Evolutionary conservation across 2,888 invertebrate species (phyloP).

Genomic region (Hymenopus coronatus): DNA sequence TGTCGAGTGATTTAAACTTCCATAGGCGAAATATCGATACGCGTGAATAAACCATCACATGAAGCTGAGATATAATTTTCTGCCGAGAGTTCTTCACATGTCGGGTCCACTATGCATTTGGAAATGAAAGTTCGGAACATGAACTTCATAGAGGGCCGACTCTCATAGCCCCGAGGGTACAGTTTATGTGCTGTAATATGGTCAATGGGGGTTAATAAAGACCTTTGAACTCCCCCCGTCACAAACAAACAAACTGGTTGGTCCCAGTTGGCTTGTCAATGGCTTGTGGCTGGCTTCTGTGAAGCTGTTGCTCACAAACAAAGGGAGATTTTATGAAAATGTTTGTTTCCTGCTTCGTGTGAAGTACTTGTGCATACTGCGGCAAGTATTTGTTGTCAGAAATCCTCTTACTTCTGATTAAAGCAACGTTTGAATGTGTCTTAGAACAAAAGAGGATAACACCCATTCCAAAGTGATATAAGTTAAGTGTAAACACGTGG

Average conservation of each 20-base stretch:
- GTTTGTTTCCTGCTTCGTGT: not conserved
- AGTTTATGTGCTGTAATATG: not conserved
- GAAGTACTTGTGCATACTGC: not conserved
- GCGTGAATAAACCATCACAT: not conserved
- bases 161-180: not conserved
- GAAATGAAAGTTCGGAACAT: not conserved
- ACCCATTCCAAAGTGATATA: too few relatives aligned
- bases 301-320: not conserved
- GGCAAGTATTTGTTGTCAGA: not conserved
- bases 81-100: not conserved
- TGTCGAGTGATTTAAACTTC: not conserved
- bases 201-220: not conserved
- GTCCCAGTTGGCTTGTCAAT: not conserved
- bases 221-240: not conserved
- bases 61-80: not conserved
- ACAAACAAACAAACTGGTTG: not conserved
- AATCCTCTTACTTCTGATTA: not conserved
- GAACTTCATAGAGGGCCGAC: not conserved
- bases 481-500: too few relatives aligned
- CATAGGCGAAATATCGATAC: not conserved
- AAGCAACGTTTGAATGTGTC: not conserved
- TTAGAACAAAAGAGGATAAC: not conserved
- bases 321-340: not conserved
- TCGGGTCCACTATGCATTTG: not conserved
- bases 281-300: not conserved